Evolutionary conservation across 2,113 vertebrate genomes (phyloP).

Genomic region (Pseudois nayaur): DNA sequence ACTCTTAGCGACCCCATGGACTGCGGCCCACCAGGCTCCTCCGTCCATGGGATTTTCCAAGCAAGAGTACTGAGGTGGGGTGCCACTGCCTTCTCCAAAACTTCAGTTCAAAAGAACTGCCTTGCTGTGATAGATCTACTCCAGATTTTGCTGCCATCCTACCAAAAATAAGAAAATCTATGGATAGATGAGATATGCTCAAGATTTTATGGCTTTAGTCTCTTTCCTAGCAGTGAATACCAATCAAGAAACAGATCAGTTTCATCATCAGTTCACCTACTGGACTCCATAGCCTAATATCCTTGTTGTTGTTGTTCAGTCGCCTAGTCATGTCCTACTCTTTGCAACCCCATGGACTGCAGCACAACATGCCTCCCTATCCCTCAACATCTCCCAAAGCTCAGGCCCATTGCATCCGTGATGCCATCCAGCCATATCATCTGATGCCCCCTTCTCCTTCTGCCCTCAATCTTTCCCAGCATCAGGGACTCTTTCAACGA

Average conservation of each 20-base stretch:
- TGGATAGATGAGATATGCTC: neutral
- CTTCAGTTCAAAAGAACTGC: neutral
- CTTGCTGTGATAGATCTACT: neutral
- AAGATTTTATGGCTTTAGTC: neutral
- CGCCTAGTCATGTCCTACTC: neutral
- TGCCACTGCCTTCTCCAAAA: too few species aligned
- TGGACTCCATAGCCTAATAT: conserved; percentile 21
- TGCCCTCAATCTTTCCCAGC: neutral
- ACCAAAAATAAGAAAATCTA: neutral
- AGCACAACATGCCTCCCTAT: neutral
- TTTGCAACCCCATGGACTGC: neutral
- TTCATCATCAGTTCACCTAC: conserved; percentile 45
- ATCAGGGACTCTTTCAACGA: neutral
- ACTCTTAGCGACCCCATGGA: too few species aligned
- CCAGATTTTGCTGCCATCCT: conserved; percentile 41
- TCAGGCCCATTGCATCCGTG: neutral
- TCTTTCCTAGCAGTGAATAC: neutral
- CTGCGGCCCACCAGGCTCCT: too few species aligned
- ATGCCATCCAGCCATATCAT: neutral
- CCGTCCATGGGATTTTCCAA: too few species aligned
- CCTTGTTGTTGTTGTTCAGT: neutral
- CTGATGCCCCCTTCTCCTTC: neutral
- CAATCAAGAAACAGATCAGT: conserved; percentile 9
- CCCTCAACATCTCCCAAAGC: neutral
- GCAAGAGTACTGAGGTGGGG: too few species aligned